These are phyloP conservation scores for Papilio elwesi DNA, from an alignment of 2,888 invertebrate species.

Conservation along the genomic window DNA sequence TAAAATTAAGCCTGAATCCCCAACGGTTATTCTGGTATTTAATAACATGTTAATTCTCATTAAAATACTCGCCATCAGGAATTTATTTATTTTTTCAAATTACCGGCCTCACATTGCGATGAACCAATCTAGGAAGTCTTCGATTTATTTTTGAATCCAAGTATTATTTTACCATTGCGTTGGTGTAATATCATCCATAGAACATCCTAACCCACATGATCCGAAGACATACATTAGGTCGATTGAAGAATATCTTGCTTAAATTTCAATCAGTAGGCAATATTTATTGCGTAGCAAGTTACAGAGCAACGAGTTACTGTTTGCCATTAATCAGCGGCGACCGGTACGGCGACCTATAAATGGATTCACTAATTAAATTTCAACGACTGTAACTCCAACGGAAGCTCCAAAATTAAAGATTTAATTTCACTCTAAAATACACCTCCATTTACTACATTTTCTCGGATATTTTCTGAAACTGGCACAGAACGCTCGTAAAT, in stretches of 20 bases:
- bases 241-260: not conserved
- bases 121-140: too few relatives aligned
- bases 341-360: not conserved
- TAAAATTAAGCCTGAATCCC: not conserved
- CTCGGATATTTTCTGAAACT: too few relatives aligned
- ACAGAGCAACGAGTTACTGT: slow-evolving; percentile 13
- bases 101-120: too few relatives aligned
- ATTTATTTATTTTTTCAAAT: too few relatives aligned
- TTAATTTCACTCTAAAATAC: too few relatives aligned
- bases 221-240: not conserved
- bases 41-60: not conserved
- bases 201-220: too few relatives aligned
- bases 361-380: slow-evolving; percentile 18
- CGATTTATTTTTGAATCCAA: too few relatives aligned
- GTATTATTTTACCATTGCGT: too few relatives aligned
- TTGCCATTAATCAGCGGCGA: slow-evolving; percentile 14
- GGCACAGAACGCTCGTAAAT: too few relatives aligned
- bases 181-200: too few relatives aligned
- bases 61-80: not conserved
- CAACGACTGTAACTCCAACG: not conserved
- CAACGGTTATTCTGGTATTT: not conserved
- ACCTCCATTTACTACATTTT: not conserved
- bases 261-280: slow-evolving; percentile 7
- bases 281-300: slow-evolving; percentile 3
- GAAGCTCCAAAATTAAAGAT: not conserved